These are phyloP conservation scores for Pogona vitticeps DNA, from an alignment of 2,113 vertebrate species.

Conservation along the genomic window DNA sequence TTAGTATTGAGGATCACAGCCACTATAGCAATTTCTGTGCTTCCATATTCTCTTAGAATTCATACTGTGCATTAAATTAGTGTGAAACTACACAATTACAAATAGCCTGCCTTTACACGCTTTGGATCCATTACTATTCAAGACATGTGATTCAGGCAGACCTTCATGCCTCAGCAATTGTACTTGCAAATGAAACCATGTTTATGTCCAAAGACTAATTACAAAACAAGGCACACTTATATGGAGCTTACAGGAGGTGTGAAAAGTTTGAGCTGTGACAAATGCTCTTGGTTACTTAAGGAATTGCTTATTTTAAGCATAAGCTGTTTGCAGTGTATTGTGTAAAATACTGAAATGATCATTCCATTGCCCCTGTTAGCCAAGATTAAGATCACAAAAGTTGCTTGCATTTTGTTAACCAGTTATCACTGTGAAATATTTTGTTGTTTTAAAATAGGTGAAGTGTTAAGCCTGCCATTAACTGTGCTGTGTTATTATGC, in stretches of 20 bases:
- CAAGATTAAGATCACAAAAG: not conserved
- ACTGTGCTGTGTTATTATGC: slow-evolving; percentile 6
- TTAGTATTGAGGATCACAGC: not conserved
- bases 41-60: not conserved
- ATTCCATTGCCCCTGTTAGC: not conserved
- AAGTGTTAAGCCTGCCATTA: not conserved
- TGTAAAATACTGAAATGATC: not conserved
- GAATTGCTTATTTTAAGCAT: too few species aligned
- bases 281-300: too few species aligned
- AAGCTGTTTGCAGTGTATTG: too few species aligned
- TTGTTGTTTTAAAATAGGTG: not conserved
- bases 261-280: too few species aligned
- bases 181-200: too few species aligned
- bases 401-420: not conserved
- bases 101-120: too few species aligned
- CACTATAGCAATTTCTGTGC: not conserved
- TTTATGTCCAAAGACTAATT: too few species aligned
- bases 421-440: not conserved
- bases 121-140: too few species aligned
- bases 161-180: not conserved
- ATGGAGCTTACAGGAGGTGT: too few species aligned
- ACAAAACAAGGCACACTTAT: too few species aligned
- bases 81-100: not conserved
- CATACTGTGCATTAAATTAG: not conserved
- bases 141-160: not conserved